These are phyloP conservation scores for Trematomus loennbergii DNA, from an alignment of 2,113 vertebrate species.

Conservation along the genomic window DNA sequence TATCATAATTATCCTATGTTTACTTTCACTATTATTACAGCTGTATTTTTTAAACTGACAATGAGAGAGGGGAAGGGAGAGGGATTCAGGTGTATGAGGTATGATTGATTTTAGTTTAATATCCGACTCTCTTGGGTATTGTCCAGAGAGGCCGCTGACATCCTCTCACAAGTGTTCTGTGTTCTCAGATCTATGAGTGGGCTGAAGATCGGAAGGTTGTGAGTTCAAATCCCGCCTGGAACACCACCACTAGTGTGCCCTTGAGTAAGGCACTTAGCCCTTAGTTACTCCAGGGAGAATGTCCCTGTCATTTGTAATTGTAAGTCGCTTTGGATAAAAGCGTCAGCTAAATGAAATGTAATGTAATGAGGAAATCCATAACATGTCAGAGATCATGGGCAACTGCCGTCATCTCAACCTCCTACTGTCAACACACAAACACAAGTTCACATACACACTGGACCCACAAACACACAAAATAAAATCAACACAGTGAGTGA, in stretches of 20 bases:
- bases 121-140: slow-evolving; percentile 7
- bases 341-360: no score
- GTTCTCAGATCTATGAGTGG: slow-evolving; percentile 30
- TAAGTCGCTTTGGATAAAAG: no score
- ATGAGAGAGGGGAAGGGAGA: neutral
- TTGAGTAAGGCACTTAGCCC: no score
- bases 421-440: slow-evolving; percentile 35
- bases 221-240: no score
- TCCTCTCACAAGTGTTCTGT: slow-evolving; percentile 3
- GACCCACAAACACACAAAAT: slow-evolving; percentile 1
- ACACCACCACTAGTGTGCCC: no score
- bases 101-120: slow-evolving; percentile 19
- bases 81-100: neutral
- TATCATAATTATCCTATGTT: no score
- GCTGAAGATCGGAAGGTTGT: no score
- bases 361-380: slow-evolving; percentile 64
- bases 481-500: neutral
- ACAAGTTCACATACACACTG: slow-evolving; percentile 7
- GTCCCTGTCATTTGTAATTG: no score
- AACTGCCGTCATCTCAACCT: slow-evolving; percentile 67
- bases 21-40: no score
- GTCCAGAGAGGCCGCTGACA: slow-evolving; percentile 10
- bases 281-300: no score
- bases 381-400: slow-evolving; percentile 17
- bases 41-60: no score